Evolutionary conservation across 1,140 invertebrate species (phyloP).

Genomic region (Drosophila micromelanica): DNA sequence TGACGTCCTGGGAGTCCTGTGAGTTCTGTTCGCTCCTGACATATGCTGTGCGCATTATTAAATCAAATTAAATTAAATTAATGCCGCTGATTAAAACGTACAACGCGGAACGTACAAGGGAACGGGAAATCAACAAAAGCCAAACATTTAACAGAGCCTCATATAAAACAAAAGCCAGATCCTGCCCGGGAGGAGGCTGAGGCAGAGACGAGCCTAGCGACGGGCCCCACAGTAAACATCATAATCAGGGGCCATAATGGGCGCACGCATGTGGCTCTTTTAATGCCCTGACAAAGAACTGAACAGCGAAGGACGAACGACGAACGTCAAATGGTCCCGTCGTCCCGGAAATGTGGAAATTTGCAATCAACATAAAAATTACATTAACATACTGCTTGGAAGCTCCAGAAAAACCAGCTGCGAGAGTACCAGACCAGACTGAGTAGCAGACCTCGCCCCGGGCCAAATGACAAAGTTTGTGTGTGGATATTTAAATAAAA

Average conservation of each 20-base stretch:
- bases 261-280: slow-evolving; percentile 42
- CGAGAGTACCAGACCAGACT: not conserved
- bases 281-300: slow-evolving; percentile 62
- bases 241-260: slow-evolving; percentile 51
- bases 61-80: slow-evolving; percentile 83
- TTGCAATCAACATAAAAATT: slow-evolving; percentile 81
- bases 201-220: slow-evolving; percentile 40
- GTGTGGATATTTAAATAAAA: slow-evolving; percentile 75
- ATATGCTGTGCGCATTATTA: slow-evolving; percentile 55
- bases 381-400: slow-evolving; percentile 64
- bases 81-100: slow-evolving; percentile 71
- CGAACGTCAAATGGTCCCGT: not conserved
- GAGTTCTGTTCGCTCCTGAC: not conserved
- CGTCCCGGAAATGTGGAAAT: slow-evolving; percentile 77
- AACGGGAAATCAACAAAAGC: slow-evolving; percentile 55
- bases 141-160: slow-evolving; percentile 26
- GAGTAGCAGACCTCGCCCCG: not conserved
- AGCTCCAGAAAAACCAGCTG: slow-evolving; percentile 13
- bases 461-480: slow-evolving; percentile 52
- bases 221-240: slow-evolving; percentile 55
- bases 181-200: not conserved
- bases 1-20: slow-evolving; percentile 8
- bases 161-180: slow-evolving; percentile 45
- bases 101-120: slow-evolving; percentile 22
- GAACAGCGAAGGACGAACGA: slow-evolving; percentile 25